Evolutionary conservation across 1,140 invertebrate genomes (phyloP), one percentile per base, ranked within the genome.

Genomic region (Nasonia vitripennis): DNA sequence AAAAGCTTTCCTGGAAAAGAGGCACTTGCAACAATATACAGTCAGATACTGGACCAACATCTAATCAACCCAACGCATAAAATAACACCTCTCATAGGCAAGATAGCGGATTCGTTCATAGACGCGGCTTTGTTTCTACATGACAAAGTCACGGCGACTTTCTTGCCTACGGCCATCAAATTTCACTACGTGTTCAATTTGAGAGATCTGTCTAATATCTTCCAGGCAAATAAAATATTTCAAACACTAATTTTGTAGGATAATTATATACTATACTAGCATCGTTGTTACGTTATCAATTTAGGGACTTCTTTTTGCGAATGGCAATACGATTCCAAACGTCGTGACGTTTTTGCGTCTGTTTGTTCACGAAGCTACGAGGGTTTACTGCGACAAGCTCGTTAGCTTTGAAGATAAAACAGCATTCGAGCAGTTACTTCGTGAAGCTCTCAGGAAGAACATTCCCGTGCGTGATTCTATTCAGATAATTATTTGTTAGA

Each of bases 121-220:
- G 92, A 95, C 23, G 94, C 96, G 3, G 97, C 98, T 0, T 92
- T 99, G 5, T 91, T 93, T 6, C 93, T 99, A 2, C 98, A 99
- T 90, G 93, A 94, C n/a, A 97, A 96, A 92, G 94, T 99, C 0
- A 91, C 95, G 0, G 88, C 95, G 1, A 95, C 94, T 0, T 99
- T 99, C 93, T 93, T 98, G 74, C 98, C 98, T 6, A 99, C 98
- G 0, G 98, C 98, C 11, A 94, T 98, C 55, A 99, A 99, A 92
- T 99, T 99, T 92, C 98, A 99, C 92, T 99, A 99, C 89, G 95
- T 97, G 75, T 99, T 99, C 92, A 99, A 99, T 92, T 93, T 99
- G 51, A 94, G 98, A 86, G 98, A 99, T 92, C 93, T 99, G 7
- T 97, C 98, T 3, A 99, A 99, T 91, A 97, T 97, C 84, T 97